Percentiles rank a stretch among this genome's conserved stretches.
These are phyloP conservation scores for Scaptomyza hsui DNA, from an alignment of 1,140 invertebrate species.

Conservation along the genomic window DNA sequence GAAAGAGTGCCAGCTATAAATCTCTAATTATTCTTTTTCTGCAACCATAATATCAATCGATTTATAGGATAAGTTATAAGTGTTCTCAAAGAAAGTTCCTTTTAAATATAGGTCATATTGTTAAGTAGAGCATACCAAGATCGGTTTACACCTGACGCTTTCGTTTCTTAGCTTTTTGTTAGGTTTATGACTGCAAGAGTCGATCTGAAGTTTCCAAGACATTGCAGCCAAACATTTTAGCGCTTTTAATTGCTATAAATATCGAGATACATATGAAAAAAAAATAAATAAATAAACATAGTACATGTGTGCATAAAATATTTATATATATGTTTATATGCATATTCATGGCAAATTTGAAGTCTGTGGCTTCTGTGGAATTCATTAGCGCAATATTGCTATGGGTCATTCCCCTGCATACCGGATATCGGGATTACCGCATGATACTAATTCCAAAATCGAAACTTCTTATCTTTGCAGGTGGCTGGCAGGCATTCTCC, in stretches of 20 bases:
- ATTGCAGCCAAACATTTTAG: constrained; percentile 75
- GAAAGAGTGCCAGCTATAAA: background rate
- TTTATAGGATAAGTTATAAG: too few species aligned
- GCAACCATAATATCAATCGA: too few species aligned
- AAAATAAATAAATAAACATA: too few species aligned
- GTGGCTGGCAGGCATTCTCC: constrained; percentile 75
- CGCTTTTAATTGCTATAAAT: constrained; percentile 73
- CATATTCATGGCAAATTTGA: constrained; percentile 32
- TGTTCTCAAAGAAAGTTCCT: too few species aligned
- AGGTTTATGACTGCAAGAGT: constrained; percentile 57
- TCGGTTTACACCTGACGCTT: background rate
- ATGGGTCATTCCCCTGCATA: constrained; percentile 47
- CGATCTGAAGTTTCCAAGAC: constrained; percentile 65
- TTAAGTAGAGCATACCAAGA: constrained; percentile 23
- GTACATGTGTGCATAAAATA: constrained; percentile 31
- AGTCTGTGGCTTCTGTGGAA: constrained; percentile 42
- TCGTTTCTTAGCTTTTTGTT: constrained; percentile 10
- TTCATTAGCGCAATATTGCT: constrained; percentile 51
- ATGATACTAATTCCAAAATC: constrained; percentile 39
- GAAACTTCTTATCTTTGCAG: constrained; percentile 39
- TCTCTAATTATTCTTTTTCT: too few species aligned
- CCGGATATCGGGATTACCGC: constrained; percentile 22
- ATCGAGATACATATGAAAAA: constrained; percentile 1
- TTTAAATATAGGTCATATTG: background rate
- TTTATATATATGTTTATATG: constrained; percentile 2